Evolutionary conservation across 2,113 vertebrate species (phyloP).

Genomic region (Apaloderma vittatum): DNA sequence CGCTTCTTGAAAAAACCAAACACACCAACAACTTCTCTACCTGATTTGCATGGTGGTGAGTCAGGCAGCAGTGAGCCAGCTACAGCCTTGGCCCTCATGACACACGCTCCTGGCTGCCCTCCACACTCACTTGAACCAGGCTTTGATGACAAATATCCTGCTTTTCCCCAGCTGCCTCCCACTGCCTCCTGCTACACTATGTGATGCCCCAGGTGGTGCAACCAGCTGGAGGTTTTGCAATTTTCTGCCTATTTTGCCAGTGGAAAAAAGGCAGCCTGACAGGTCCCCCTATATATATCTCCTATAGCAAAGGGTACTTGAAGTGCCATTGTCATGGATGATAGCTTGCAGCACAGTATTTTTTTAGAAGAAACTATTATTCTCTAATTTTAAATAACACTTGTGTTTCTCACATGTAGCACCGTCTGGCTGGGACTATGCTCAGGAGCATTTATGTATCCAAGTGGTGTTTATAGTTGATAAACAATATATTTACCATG

Average conservation of each 20-base stretch:
- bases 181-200: fast-evolving
- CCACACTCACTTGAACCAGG: background rate
- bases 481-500: background rate
- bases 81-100: fast-evolving
- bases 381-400: background rate
- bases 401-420: background rate
- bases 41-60: background rate
- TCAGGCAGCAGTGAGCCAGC: background rate
- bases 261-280: background rate
- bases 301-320: background rate
- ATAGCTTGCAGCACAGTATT: background rate
- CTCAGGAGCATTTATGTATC: background rate
- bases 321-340: background rate
- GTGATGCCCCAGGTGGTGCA: fast-evolving
- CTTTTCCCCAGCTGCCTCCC: background rate
- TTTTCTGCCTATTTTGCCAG: background rate
- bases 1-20: background rate
- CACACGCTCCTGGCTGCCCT: background rate
- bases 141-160: background rate
- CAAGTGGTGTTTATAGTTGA: background rate
- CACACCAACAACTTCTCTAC: background rate
- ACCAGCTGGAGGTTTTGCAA: background rate
- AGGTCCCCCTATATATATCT: fast-evolving
- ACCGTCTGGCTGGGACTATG: fast-evolving
- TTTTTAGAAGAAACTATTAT: background rate